phyloP scores from a whole-genome alignment of 2,888 invertebrate genomes.

The Augochlorella aurata region DNA sequence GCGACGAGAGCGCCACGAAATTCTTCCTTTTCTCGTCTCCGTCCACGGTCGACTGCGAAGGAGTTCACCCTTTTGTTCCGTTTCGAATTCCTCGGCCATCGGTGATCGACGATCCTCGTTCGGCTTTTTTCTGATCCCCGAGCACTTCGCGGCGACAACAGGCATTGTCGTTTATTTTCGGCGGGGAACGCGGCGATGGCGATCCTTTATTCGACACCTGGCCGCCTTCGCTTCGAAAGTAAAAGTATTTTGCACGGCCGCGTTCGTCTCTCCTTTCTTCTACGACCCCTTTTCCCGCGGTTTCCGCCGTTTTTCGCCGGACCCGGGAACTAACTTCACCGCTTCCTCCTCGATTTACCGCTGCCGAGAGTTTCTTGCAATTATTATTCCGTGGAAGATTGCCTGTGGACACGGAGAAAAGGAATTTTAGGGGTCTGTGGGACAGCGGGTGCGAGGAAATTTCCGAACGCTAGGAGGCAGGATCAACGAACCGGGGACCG shows the following conservation, averaged over 20 bases:
- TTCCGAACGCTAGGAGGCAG: background rate
- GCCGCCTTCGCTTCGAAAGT: slow-evolving; percentile 29
- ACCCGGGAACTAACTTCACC: too few relatives aligned
- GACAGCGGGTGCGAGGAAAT: background rate
- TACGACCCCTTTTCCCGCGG: background rate
- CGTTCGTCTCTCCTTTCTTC: background rate
- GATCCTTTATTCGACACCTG: background rate
- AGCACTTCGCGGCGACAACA: too few relatives aligned
- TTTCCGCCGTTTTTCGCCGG: background rate
- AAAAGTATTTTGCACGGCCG: slow-evolving; percentile 25
- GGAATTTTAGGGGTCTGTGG: background rate
- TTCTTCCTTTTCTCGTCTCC: background rate
- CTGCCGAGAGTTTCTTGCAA: background rate
- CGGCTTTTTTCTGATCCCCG: background rate
- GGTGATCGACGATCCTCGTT: background rate
- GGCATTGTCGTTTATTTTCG: background rate
- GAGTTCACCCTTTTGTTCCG: background rate
- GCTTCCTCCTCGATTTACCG: too few relatives aligned
- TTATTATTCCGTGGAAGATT: background rate
- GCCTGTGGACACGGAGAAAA: background rate
- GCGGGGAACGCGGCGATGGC: background rate
- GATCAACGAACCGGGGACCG: background rate
- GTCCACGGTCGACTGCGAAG: background rate
- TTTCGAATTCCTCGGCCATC: too few relatives aligned
- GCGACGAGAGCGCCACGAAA: background rate